Evolutionary conservation across 2,888 invertebrate genomes (phyloP), one percentile per base, ranked within the genome.

Genomic region (Meghimatium bilineatum): DNA sequence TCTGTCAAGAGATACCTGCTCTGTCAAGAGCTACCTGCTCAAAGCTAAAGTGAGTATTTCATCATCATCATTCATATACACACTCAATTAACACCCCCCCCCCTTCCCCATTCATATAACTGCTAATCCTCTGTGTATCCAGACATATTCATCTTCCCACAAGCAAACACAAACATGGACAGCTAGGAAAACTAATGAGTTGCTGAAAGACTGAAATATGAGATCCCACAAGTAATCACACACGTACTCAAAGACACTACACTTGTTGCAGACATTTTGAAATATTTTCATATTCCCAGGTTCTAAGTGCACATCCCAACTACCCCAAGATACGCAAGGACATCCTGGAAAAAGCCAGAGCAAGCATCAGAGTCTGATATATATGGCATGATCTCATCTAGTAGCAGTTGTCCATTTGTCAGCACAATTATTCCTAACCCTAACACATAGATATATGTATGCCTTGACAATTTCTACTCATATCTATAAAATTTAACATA

Each of bases 311-410:
- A 44, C 96, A 96, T 93, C 97, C 98, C 0, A 97, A 97, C 87
- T 98, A 98, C 93, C 96, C 97, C 0, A 96, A 97, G 90, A 96
- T 99, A 76, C 96, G 95, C 88, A 98, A 97, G 92, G 99, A 99
- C 89, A 97, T 99, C 88, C 94, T 99, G 87, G 98, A 99, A 88
- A 99, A 99, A 88, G 94, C 95, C 0, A 89, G 95, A 80, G 88
- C 92, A 63, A 93, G 92, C 88, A 88, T 94, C 34, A 87, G 94
- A 85, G 92, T 93, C 26, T 94, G 87, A 90, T 34, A 36, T 32
- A 23, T 17, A 20, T 75, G 49, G 34, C 8, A 0, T 23, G 52
- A 29, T 38, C 1, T 1, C 23, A 10, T 38, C 36, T 10, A 71
- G 38, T 3, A 71, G 23, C 26, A 71, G 38, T 63, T 6, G 1